Conservation (phyloP, 2,888 invertebrate species). For the Phaonia tiefii region DNA sequence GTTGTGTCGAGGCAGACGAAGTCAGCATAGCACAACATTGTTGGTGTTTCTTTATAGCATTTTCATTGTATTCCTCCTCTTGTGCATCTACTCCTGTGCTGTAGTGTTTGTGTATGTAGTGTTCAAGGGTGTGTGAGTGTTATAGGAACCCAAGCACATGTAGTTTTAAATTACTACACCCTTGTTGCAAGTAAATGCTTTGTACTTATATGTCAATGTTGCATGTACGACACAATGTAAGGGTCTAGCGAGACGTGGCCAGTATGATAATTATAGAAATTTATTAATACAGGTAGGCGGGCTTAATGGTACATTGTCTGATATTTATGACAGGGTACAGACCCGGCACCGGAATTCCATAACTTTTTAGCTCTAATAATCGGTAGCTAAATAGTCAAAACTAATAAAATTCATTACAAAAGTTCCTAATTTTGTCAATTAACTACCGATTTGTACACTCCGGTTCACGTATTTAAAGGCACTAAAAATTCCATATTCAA, state of each 20-base stretch:
- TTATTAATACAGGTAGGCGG: no score
- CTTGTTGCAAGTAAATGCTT: slow-evolving; percentile 42
- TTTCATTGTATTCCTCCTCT: slow-evolving; percentile 15
- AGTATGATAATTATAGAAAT: background rate
- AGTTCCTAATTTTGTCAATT: no score
- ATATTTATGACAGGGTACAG: no score
- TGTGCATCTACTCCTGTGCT: background rate
- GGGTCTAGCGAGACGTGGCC: background rate
- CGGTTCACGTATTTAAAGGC: no score
- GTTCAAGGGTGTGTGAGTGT: background rate
- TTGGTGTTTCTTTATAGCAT: background rate
- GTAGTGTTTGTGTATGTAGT: background rate
- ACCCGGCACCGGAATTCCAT: no score
- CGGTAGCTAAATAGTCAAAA: no score
- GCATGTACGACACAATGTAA: slow-evolving; percentile 6
- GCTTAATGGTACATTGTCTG: no score
- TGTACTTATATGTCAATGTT: slow-evolving; percentile 17
- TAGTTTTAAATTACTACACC: slow-evolving; percentile 58
- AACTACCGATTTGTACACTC: no score
- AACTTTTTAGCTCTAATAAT: no score
- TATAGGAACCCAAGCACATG: slow-evolving; percentile 46
- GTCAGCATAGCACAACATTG: slow-evolving; percentile 4
- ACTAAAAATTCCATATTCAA: no score
- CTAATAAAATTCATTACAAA: no score
- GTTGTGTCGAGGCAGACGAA: slow-evolving; percentile 32